Evolutionary conservation across 1,140 invertebrate genomes (phyloP), one percentile per base, ranked within the genome.

Genomic region (Papilio polyxenes): DNA sequence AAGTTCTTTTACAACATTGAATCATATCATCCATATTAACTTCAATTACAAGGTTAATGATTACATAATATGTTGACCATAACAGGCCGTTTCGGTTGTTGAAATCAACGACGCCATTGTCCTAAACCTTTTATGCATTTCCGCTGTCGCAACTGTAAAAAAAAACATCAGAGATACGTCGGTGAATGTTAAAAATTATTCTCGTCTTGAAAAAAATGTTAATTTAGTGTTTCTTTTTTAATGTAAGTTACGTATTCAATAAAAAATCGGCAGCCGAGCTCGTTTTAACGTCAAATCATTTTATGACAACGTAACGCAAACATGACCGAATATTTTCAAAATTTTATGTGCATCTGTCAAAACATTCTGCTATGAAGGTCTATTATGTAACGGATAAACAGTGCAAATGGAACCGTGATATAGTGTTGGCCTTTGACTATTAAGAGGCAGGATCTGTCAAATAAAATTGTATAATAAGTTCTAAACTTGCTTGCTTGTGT

Each of bases 311-410:
- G 87, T 89, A 91, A 90, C 84, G 89, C 83, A 87, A 89, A 87
- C 85, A 85, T 88, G 85, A 80, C 85, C 85, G 87, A 87, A 85
- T 85, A 87, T 89, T 88, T 88, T 85, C 75, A 85, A 84, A 78
- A 65, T 88, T 86, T 92, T 89, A 89, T 89, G 89, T 86, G 85
- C 89, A 90, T 92, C 89, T 91, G 90, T 91, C 90, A 91, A 89
- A 91, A 91, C 88, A 91, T 82, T 86, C 85, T 82, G 79, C 86
- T 77, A 87, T 84, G 82, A 82, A 81, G 85, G 82, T 80, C 75
- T 84, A 84, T 92, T 91, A 83, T 89, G 92, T 87, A 92, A 65
- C 62, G 9, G 23, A 13, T 11, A 92, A 89, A 85, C 80, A 81
- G 79, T 85, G 88, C 87, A 84, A 88, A 85, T 82, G 85, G 82